Base-by-base conservation (phyloP, 2,888 invertebrate species). In the Leucoptera coffeella region DNA sequence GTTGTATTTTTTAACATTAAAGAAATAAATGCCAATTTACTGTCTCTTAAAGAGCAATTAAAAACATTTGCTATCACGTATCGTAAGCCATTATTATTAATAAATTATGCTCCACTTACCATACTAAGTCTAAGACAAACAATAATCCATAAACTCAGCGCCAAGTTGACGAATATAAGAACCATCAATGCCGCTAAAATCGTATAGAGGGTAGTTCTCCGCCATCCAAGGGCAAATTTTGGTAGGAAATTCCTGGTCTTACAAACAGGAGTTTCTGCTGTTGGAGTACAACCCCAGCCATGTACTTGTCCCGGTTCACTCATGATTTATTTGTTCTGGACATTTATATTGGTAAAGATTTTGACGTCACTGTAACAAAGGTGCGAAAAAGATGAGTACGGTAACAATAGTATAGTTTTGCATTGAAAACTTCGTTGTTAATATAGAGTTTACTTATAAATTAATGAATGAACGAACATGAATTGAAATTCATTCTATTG, bases 81-180 rank as follows among this genome's bases (percentile, higher is more conserved):
- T 17, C 9, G n/a, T n/a, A n/a, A n/a, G n/a, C n/a, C n/a, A n/a
- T n/a, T n/a, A n/a, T n/a, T n/a, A n/a, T n/a, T n/a, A 10, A 22
- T 22, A 22, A 22, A 10, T 22, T 17, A 7, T 9, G 17, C 17
- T 7, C 17, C 17, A 17, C 85, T 85, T 73, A 96, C 96, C 73
- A 86, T 80, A 34, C 86, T 91, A 48, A 96, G 86, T 59, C 91
- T 86, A 77, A 96, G 83, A 38, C 93, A 91, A 54, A 89, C 86
- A 39, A 97, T 80, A 35, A 97, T 89, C 95, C 96, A 97, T 26
- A 95, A 74, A 1, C 95, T 95, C 29, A 97, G 76, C n/a, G 90
- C 88, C 43, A 97, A 77, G 64, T 97, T 97, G 40, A 94, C 76
- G 47, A 91, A 83, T 42, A 96, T 87, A 52, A 93, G 76, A 33